Base-by-base conservation (phyloP, 2,888 invertebrate genomes). In the Drosophila koepferae region DNA sequence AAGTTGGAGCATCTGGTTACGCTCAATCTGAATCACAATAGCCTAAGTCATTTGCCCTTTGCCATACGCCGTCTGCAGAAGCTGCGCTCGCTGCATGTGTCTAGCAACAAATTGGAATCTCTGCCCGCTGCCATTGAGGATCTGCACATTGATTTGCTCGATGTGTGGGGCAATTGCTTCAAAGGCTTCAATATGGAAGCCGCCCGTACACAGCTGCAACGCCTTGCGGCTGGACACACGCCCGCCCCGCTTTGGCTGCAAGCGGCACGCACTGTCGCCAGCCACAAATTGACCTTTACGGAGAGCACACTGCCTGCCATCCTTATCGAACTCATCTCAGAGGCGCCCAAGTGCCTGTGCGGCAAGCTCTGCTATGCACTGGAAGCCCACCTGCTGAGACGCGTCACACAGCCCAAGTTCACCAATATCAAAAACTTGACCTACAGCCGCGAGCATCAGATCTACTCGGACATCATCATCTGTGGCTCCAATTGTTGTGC, bases 21-120 rank as follows among this genome's bases (percentile, higher is more conserved):
- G 28, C 92, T 97, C 4, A 95, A 95, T 87, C 72, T 96, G 8
- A 95, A 95, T 82, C 92, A 95, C 61, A 97, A 97, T 92, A 82
- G 91, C 41, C 90, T 97, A 4, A 91, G 81, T 41, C 89, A 88
- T 36, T 89, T 97, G 63, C 97, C 97, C 2, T 94, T 95, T 55
- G 95, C 95, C 18, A 92, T 97, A 55, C 96, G 96, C 8, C 94
- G 94, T 34, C 93, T 93, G 75, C 87, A 81, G 6, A 88, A 74
- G 5, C 77, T 93, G 40, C 92, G 93, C 3, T 90, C 82, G 58
- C 67, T 93, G 31, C 86, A 92, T 63, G 70, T 93, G 31, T 90
- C 92, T 4, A 86, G 90, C 65, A 93, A 93, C 61, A 78, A 90
- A 48, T 70, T 93, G 40, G 89, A 91, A 66, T 93, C 93, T 0